phyloP scores from a whole-genome alignment of 2,113 vertebrate species.

The Cyphomyrus discorhynchus region DNA sequence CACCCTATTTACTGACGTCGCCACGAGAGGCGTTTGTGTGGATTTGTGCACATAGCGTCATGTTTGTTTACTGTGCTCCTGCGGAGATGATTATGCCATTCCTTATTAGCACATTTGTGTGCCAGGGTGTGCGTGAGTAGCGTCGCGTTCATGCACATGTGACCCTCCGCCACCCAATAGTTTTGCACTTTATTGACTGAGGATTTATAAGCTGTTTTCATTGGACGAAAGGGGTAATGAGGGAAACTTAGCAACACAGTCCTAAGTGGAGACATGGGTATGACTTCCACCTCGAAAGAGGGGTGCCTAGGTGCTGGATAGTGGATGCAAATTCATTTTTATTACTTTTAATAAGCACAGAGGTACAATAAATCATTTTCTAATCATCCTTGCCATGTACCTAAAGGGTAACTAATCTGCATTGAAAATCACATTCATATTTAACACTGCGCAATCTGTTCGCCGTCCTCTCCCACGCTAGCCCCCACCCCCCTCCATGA shows the following conservation, averaged over 20 bases:
- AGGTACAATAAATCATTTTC: background rate
- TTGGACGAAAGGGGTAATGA: background rate
- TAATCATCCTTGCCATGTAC: background rate
- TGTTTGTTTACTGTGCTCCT: background rate
- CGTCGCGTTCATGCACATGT: background rate
- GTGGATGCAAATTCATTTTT: background rate
- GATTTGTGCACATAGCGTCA: background rate
- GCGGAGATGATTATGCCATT: background rate
- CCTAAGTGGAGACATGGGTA: background rate
- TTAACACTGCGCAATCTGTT: background rate
- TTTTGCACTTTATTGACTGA: background rate
- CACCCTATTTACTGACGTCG: background rate
- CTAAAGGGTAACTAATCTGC: background rate
- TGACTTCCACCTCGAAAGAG: background rate
- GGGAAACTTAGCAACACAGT: background rate
- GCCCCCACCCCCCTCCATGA: background rate
- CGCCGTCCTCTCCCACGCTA: background rate
- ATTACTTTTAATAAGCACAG: background rate
- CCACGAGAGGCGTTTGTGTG: background rate
- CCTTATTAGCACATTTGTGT: background rate
- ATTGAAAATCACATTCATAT: background rate
- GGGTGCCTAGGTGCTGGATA: background rate
- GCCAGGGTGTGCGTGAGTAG: background rate
- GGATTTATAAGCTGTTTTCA: background rate
- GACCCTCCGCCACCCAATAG: background rate